Percentiles rank a stretch among this genome's conserved stretches.
Evolutionary conservation across 2,113 vertebrate genomes (phyloP).

Genomic region (Ahaetulla prasina): DNA sequence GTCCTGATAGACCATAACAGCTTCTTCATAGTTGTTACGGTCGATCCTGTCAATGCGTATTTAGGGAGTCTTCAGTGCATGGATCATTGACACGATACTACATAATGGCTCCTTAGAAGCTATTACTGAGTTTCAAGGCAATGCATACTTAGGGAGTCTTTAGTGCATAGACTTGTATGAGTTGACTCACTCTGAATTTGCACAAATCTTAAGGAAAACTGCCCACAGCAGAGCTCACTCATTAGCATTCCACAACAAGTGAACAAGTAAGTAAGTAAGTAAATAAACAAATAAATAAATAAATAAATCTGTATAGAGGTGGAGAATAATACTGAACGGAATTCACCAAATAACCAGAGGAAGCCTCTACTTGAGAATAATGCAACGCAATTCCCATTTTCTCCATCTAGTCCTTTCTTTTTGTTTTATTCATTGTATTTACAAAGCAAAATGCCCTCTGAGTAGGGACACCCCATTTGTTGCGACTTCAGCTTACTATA

Average conservation of each 20-base stretch:
- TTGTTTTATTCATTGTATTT: conserved; percentile 38
- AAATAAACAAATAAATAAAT: fast-evolving
- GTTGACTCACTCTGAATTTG: conserved; percentile 74
- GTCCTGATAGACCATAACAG: conserved; percentile 76
- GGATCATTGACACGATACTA: conserved; percentile 80
- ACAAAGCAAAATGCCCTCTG: conserved; percentile 24
- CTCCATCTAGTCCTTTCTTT: conserved; percentile 12
- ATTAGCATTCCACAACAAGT: neutral
- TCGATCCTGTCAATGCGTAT: conserved; percentile 77
- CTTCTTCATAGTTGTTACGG: conserved; percentile 77
- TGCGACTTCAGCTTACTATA: neutral
- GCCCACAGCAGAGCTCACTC: conserved; percentile 57
- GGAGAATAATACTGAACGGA: neutral
- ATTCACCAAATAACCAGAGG: fast-evolving
- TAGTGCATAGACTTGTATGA: conserved; percentile 70
- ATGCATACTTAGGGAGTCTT: conserved; percentile 79
- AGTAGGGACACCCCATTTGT: conserved; percentile 1
- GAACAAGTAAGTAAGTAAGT: neutral
- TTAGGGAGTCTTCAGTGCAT: conserved; percentile 75
- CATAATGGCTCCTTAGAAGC: conserved; percentile 80
- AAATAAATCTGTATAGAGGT: neutral
- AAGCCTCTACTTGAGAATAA: fast-evolving
- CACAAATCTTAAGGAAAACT: conserved; percentile 72
- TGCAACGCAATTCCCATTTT: conserved; percentile 23
- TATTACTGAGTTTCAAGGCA: conserved; percentile 80